Percentiles rank a stretch among this genome's conserved stretches.
These are phyloP conservation scores for Brachypterus glaber DNA, from an alignment of 2,888 invertebrate species.

Conservation along the genomic window DNA sequence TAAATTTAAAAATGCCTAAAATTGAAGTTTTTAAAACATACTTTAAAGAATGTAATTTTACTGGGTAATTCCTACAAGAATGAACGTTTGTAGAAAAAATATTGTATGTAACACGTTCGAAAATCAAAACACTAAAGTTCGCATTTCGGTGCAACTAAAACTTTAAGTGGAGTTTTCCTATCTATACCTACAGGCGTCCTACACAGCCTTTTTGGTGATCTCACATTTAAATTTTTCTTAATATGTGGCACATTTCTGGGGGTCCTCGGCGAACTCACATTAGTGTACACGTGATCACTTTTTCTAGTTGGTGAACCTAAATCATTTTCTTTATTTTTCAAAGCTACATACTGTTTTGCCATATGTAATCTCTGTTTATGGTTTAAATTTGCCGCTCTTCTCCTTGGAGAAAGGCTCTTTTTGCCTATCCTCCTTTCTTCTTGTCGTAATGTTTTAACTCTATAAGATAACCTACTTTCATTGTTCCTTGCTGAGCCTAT, in stretches of 20 bases:
- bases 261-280: slow-evolving; percentile 14
- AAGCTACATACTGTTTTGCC: slow-evolving; percentile 21
- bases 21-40: too few species aligned
- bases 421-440: slow-evolving; percentile 29
- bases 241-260: slow-evolving; percentile 45
- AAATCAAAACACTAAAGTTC: too few species aligned
- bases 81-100: too few species aligned
- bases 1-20: too few species aligned
- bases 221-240: slow-evolving; percentile 49
- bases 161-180: slow-evolving; percentile 52
- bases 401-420: slow-evolving; percentile 32
- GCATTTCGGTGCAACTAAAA: slow-evolving; percentile 18
- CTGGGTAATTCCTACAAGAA: too few species aligned
- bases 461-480: slow-evolving; percentile 20
- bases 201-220: slow-evolving; percentile 47
- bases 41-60: too few species aligned
- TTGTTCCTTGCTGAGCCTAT: slow-evolving; percentile 12
- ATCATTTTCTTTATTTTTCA: slow-evolving; percentile 16
- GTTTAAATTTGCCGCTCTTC: slow-evolving; percentile 20
- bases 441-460: slow-evolving; percentile 24
- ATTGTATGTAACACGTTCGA: too few species aligned
- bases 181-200: slow-evolving; percentile 42
- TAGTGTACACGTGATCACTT: slow-evolving; percentile 13
- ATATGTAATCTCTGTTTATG: slow-evolving; percentile 25
- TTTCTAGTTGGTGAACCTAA: slow-evolving; percentile 11